Evolutionary conservation across 2,888 invertebrate genomes (phyloP).

Genomic region (Pristionchus arcanus): DNA sequence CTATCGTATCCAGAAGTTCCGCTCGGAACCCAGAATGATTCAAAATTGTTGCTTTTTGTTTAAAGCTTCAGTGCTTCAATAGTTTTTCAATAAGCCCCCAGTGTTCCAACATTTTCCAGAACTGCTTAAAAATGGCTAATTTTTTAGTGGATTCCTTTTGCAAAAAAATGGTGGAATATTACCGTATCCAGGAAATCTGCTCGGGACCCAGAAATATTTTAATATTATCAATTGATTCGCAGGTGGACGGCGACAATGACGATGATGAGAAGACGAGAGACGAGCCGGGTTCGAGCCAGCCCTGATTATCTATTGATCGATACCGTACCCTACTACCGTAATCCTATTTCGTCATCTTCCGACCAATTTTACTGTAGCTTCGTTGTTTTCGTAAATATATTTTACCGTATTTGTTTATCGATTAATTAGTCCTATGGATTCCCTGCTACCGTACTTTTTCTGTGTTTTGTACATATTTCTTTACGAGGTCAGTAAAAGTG

Average conservation of each 20-base stretch:
- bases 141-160: not conserved
- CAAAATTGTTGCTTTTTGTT: not conserved
- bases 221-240: not conserved
- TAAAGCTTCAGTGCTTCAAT: too few relatives aligned
- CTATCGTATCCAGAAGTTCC: slow-evolving; percentile 1
- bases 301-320: slow-evolving; percentile 49
- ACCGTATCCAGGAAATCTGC: not conserved
- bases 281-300: not conserved
- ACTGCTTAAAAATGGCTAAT: too few relatives aligned
- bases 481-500: slow-evolving; percentile 39
- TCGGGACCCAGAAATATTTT: not conserved
- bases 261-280: slow-evolving; percentile 51
- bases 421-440: not conserved
- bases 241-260: slow-evolving; percentile 36
- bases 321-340: slow-evolving; percentile 6
- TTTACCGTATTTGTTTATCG: not conserved
- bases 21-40: not conserved
- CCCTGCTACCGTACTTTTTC: not conserved
- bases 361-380: not conserved
- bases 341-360: not conserved
- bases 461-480: not conserved
- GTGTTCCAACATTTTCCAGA: too few relatives aligned
- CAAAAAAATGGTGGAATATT: not conserved
- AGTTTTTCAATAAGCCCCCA: too few relatives aligned
- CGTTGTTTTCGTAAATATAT: not conserved